A percentile compares a stretch with the other conserved stretches of the same genome.
Evolutionary conservation across 1,140 invertebrate genomes (phyloP).

Genomic region (Cydia amplana): DNA sequence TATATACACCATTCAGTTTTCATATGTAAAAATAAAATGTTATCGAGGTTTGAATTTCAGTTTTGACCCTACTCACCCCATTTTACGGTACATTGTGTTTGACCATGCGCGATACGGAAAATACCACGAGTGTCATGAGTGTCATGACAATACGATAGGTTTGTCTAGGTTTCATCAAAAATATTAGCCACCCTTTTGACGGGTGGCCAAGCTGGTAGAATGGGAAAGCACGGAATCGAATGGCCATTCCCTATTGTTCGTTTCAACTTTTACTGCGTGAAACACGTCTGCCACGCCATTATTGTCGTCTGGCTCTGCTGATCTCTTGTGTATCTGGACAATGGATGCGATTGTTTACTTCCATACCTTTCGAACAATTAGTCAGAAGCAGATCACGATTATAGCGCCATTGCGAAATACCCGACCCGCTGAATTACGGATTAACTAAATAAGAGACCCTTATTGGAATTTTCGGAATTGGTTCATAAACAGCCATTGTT

Average conservation of each 20-base stretch:
- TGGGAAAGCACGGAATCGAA: slow-evolving; percentile 63
- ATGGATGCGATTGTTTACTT: slow-evolving; percentile 56
- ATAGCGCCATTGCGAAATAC: slow-evolving; percentile 34
- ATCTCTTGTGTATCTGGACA: slow-evolving; percentile 48
- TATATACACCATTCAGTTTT: no score
- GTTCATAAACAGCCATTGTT: neutral
- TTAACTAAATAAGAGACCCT: slow-evolving; percentile 3
- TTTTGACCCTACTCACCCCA: no score
- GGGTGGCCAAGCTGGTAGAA: slow-evolving; percentile 41
- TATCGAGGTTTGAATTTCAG: no score
- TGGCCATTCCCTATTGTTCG: slow-evolving; percentile 58
- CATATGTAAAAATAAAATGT: no score
- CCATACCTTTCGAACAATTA: slow-evolving; percentile 49
- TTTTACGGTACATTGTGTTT: neutral
- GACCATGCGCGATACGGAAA: neutral
- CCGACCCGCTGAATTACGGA: slow-evolving; percentile 5
- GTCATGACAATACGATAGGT: neutral
- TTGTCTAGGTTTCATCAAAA: neutral
- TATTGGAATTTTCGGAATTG: slow-evolving; percentile 19
- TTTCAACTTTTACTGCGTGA: slow-evolving; percentile 55
- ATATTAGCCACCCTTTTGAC: slow-evolving; percentile 28
- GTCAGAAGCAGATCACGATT: slow-evolving; percentile 50
- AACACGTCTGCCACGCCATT: slow-evolving; percentile 46
- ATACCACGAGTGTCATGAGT: neutral
- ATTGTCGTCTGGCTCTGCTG: slow-evolving; percentile 47